A percentile compares a stretch with the other conserved stretches of the same genome.
Conservation (phyloP, 2,113 vertebrate species). For the Corythornis vintsioides region DNA sequence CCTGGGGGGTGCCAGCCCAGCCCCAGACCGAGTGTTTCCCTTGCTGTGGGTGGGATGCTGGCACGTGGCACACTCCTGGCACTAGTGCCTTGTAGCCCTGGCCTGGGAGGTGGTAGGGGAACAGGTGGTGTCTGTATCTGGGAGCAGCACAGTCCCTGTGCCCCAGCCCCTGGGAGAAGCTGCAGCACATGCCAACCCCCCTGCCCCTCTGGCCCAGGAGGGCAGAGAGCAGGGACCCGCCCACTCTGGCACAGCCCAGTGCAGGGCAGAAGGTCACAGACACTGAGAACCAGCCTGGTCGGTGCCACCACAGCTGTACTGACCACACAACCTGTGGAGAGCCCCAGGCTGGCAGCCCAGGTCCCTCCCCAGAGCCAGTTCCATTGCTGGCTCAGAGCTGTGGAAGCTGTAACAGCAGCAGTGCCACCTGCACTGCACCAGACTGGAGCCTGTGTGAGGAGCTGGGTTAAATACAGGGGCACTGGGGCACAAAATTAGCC, state of each 20-base stretch:
- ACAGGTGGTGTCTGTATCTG: not conserved
- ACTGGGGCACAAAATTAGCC: no score
- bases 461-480: no score
- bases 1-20: not conserved
- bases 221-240: not conserved
- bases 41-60: not conserved
- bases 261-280: not conserved
- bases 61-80: not conserved
- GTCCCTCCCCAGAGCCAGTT: no score
- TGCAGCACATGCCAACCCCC: not conserved
- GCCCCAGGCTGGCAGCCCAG: no score
- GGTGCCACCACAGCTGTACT: not conserved
- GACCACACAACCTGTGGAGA: no score
- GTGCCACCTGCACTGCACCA: no score
- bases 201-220: not conserved
- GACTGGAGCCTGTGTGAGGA: no score
- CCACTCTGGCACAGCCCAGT: not conserved
- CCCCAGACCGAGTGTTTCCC: not conserved
- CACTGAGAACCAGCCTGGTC: not conserved
- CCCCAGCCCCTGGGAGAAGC: not conserved
- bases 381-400: not conserved
- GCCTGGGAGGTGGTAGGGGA: not conserved
- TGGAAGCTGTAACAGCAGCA: not conserved
- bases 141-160: not conserved
- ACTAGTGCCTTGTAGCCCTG: not conserved